phyloP scores from a whole-genome alignment of 2,888 invertebrate species.

The Amiota communis region DNA sequence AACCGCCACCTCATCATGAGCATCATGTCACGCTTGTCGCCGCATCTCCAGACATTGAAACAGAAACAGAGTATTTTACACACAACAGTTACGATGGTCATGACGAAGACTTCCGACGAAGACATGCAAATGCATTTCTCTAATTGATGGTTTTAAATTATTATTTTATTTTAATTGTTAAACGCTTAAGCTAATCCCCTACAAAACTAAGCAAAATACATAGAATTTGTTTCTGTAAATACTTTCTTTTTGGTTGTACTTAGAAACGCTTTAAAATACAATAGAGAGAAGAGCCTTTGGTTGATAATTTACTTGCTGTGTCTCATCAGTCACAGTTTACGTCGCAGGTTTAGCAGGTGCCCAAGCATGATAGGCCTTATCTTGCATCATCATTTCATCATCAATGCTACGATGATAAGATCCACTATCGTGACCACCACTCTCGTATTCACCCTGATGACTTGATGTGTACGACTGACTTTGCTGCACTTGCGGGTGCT shows the following conservation, averaged over 20 bases:
- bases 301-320: slow-evolving; percentile 34
- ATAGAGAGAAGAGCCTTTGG: slow-evolving; percentile 56
- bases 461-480: slow-evolving; percentile 82
- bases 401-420: slow-evolving; percentile 77
- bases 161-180: slow-evolving; percentile 3
- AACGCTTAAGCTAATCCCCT: slow-evolving; percentile 16
- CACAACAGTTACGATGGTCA: background rate
- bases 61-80: background rate
- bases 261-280: too few species aligned
- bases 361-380: slow-evolving; percentile 78
- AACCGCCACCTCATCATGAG: slow-evolving; percentile 38
- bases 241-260: too few species aligned
- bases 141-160: background rate
- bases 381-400: slow-evolving; percentile 77
- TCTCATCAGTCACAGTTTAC: background rate
- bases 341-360: slow-evolving; percentile 56
- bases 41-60: too few species aligned
- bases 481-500: slow-evolving; percentile 87
- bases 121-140: background rate
- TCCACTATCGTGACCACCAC: slow-evolving; percentile 77
- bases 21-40: slow-evolving; percentile 24
- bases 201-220: slow-evolving; percentile 23
- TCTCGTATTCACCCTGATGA: slow-evolving; percentile 79
- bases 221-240: too few species aligned
- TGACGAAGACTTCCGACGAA: background rate